phyloP scores from a whole-genome alignment of 2,888 invertebrate genomes.

The Agonum fuliginosum region DNA sequence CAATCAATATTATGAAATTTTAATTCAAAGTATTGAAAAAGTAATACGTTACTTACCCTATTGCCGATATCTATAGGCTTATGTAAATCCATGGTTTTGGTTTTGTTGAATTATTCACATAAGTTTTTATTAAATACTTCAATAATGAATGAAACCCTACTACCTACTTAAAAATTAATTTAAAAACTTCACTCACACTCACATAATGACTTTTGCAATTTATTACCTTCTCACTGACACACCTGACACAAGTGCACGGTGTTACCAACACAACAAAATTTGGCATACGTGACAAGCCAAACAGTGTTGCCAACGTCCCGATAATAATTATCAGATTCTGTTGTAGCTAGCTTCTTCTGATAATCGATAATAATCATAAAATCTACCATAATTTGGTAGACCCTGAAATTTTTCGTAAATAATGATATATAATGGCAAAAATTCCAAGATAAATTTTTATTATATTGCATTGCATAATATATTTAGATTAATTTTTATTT shows the following conservation, averaged over 20 bases:
- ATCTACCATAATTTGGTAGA: no score
- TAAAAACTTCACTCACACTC: slow-evolving; percentile 27
- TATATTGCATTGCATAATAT: no score
- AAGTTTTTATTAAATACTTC: slow-evolving; percentile 9
- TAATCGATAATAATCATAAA: no score
- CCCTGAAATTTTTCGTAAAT: no score
- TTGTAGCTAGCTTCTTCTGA: no score
- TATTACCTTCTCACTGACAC: not conserved
- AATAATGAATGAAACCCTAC: not conserved
- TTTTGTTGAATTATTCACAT: slow-evolving; percentile 59
- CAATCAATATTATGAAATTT: slow-evolving; percentile 44
- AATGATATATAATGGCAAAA: no score
- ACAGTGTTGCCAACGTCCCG: slow-evolving; percentile 1
- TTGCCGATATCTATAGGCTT: slow-evolving; percentile 74
- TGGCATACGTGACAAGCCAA: slow-evolving; percentile 8
- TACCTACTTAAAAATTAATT: slow-evolving; percentile 7
- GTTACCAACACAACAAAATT: no score
- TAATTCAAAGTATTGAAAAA: slow-evolving; percentile 49
- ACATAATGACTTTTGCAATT: slow-evolving; percentile 33
- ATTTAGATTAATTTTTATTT: no score
- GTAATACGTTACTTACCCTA: slow-evolving; percentile 70
- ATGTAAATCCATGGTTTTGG: slow-evolving; percentile 71
- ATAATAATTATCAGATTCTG: no score
- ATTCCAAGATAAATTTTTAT: no score
- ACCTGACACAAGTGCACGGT: no score